A percentile compares a stretch with the other conserved stretches of the same genome.
These are phyloP conservation scores for Sus cebifrons DNA, from an alignment of 2,797 vertebrate genomes.

Conservation along the genomic window DNA sequence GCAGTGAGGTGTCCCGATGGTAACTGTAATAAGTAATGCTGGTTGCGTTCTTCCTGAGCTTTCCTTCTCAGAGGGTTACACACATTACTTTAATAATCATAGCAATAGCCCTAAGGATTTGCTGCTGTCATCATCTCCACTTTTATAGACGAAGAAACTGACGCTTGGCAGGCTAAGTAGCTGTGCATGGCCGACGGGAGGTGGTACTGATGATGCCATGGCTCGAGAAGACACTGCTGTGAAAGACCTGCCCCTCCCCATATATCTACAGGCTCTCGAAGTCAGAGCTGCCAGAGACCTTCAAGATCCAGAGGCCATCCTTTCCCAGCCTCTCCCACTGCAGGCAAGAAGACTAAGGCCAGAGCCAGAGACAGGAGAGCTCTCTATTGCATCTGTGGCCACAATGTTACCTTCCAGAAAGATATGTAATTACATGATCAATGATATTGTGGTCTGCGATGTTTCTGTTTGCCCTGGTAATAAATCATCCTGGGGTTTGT, in stretches of 20 bases:
- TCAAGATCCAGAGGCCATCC: background rate
- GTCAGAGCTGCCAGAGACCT: background rate
- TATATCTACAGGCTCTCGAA: background rate
- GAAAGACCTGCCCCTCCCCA: background rate
- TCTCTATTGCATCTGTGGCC: constrained; percentile 76
- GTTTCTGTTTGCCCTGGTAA: constrained; percentile 88
- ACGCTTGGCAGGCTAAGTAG: background rate
- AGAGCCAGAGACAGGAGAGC: constrained; percentile 58
- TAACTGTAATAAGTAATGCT: background rate
- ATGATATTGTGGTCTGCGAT: constrained; percentile 86
- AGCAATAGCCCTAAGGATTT: background rate
- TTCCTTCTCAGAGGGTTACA: background rate
- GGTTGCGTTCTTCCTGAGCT: background rate
- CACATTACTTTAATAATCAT: background rate
- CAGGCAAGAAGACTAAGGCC: constrained; percentile 65
- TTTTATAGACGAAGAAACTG: background rate
- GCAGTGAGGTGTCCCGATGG: background rate
- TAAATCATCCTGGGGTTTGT: constrained; percentile 88
- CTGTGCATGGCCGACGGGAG: background rate
- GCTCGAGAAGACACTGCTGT: background rate
- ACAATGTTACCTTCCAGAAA: constrained; percentile 84
- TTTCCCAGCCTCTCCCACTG: background rate
- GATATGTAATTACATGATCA: constrained; percentile 90
- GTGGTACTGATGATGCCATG: background rate
- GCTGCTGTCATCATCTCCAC: background rate